Base-by-base conservation (phyloP, 2,797 vertebrate genomes). In the Babyrousa celebensis region DNA sequence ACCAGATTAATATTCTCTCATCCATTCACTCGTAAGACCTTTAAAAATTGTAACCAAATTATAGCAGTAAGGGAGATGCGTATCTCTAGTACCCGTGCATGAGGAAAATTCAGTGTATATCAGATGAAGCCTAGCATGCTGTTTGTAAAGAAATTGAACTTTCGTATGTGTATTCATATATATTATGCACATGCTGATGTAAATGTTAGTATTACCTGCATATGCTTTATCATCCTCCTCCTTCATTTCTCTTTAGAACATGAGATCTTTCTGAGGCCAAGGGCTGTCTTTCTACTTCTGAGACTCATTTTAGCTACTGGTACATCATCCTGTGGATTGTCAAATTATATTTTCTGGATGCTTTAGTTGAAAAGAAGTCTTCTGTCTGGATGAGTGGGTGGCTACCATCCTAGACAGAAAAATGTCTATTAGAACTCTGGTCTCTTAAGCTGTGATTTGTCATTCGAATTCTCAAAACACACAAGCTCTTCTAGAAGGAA, bases 401-500 rank as follows among this genome's bases (percentile, higher is more conserved):
- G 17, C 11, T 85, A 36, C 7, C 56, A 80, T 23, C n/a, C 48
- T 80, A 89, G 15, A 75, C 84, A 77, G 60, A n/a, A 65, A 54
- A 65, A 85, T 79, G 29, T 60, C 54, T 43, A 6, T 72, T 72
- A 94, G 29, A 89, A 72, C 58, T 84, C 54, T 70, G 12, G 1
- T 86, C 32, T 95, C 15, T 82, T 95, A 18, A 43, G 7, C 27
- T 88, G 8, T 68, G 29, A 91, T 96, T 86, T 94, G 1, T 84
- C 52, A 77, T 71, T 93, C 6, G 2, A 65, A 67, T 92, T 93
- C 62, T 87, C 36, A 58, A 93, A 96, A 92, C 85, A 63, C 14
- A 40, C 20, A 9, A 87, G 52, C 17, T 77, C 27, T 88, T 90
- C 60, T 71, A 77, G 60, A 87, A 94, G 68, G 80, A 95, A 91